These are phyloP conservation scores for Eurystomus glaucurus DNA, from an alignment of 2,797 vertebrate species.

Conservation along the genomic window DNA sequence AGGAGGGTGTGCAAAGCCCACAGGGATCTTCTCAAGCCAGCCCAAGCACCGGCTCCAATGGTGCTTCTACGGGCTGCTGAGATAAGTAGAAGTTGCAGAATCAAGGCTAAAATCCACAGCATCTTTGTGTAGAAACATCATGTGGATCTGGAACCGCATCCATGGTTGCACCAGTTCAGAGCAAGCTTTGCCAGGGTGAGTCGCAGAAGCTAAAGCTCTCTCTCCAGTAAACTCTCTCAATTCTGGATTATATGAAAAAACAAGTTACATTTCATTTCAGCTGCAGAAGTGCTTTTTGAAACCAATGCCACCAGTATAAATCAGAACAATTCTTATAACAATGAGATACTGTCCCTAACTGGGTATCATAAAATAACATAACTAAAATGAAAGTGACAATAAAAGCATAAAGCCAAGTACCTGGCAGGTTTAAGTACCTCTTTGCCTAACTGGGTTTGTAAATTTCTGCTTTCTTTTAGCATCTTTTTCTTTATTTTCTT, in stretches of 20 bases:
- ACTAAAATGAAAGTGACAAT: background rate
- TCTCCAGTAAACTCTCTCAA: background rate
- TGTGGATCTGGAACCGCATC: rapidly evolving
- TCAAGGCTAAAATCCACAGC: background rate
- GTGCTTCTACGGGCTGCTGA: background rate
- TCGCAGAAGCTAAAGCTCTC: background rate
- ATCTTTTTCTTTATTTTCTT: background rate
- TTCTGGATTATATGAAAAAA: background rate
- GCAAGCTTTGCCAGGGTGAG: background rate
- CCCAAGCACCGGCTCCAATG: rapidly evolving
- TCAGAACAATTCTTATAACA: background rate
- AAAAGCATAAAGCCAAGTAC: background rate
- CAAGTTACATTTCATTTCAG: background rate
- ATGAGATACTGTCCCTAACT: background rate
- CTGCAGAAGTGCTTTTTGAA: background rate
- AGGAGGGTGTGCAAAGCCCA: background rate
- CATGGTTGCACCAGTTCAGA: background rate
- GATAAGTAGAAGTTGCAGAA: background rate
- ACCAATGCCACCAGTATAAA: background rate
- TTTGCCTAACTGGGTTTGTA: background rate
- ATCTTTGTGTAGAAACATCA: background rate
- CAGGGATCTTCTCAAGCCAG: background rate
- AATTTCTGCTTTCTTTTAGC: background rate
- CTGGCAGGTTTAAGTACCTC: background rate
- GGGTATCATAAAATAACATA: background rate